Conservation (phyloP, 53 echinoderm and acorn worm species). For the Echinarachnius parma region DNA sequence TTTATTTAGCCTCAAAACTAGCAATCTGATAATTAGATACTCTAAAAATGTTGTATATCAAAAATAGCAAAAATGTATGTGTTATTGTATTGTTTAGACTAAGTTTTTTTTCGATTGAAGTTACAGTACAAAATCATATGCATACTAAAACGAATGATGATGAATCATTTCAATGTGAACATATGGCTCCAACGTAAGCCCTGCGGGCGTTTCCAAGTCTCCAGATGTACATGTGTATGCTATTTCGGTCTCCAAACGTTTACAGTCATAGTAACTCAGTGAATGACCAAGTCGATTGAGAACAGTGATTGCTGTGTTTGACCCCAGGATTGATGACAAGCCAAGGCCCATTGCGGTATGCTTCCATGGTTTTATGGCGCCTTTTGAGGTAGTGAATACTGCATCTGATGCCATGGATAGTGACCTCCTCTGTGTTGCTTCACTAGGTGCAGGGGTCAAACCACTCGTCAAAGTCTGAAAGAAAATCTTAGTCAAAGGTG, state of each 20-base stretch:
- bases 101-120: too few relatives aligned
- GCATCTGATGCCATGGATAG: constrained; percentile 47
- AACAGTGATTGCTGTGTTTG: constrained; percentile 37
- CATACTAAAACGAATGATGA: too few relatives aligned
- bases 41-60: too few relatives aligned
- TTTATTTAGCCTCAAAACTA: too few relatives aligned
- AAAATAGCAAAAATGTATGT: too few relatives aligned
- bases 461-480: constrained; percentile 41
- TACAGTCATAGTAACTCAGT: constrained; percentile 43
- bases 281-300: constrained; percentile 48
- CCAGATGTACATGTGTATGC: constrained; percentile 45
- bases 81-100: too few relatives aligned
- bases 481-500: constrained; percentile 41
- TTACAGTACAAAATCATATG: too few relatives aligned
- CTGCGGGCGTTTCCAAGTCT: constrained; percentile 52
- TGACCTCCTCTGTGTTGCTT: constrained; percentile 27
- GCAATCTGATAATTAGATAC: too few relatives aligned
- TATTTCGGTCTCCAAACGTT: constrained; percentile 51
- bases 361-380: constrained; percentile 45
- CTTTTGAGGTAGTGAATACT: constrained; percentile 30
- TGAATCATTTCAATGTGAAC: too few relatives aligned
- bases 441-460: constrained; percentile 31
- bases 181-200: constrained; percentile 31
- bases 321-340: constrained; percentile 26
- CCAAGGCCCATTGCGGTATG: constrained; percentile 44